Percentiles rank a stretch among this genome's conserved stretches.
These are phyloP conservation scores for Keiferia lycopersicella DNA, from an alignment of 2,888 invertebrate genomes.

Conservation along the genomic window DNA sequence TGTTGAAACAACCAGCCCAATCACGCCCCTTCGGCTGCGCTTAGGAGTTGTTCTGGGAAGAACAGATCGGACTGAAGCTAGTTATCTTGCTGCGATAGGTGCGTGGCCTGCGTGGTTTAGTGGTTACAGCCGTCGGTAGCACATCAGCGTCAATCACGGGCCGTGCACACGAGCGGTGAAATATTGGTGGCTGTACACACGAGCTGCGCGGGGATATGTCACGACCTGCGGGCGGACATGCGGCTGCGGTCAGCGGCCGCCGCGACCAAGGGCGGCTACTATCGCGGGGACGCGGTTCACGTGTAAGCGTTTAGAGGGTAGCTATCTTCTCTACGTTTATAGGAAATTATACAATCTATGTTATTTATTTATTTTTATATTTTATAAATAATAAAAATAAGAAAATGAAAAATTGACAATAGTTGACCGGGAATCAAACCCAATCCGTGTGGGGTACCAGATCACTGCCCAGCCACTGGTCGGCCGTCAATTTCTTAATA, in stretches of 20 bases:
- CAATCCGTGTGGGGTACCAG: too few species aligned
- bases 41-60: background rate
- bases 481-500: too few species aligned
- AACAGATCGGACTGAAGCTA: too few species aligned
- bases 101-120: background rate
- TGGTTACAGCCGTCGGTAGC: background rate
- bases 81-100: too few species aligned
- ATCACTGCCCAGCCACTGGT: too few species aligned
- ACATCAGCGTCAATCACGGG: slow-evolving; percentile 18
- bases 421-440: too few species aligned
- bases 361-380: too few species aligned
- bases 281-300: slow-evolving; percentile 48
- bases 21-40: too few species aligned
- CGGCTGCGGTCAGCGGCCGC: slow-evolving; percentile 43
- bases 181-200: background rate
- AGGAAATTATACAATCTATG: too few species aligned
- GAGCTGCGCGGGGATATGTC: slow-evolving; percentile 21
- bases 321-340: background rate
- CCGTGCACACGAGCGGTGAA: slow-evolving; percentile 4
- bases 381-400: too few species aligned
- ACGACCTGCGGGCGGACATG: background rate
- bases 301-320: slow-evolving; percentile 20
- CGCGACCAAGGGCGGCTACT: slow-evolving; percentile 75
- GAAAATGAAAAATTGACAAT: too few species aligned
- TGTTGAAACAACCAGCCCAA: too few species aligned